Conservation (phyloP, 2,113 vertebrate genomes). For the Oncorhynchus gorbuscha region DNA sequence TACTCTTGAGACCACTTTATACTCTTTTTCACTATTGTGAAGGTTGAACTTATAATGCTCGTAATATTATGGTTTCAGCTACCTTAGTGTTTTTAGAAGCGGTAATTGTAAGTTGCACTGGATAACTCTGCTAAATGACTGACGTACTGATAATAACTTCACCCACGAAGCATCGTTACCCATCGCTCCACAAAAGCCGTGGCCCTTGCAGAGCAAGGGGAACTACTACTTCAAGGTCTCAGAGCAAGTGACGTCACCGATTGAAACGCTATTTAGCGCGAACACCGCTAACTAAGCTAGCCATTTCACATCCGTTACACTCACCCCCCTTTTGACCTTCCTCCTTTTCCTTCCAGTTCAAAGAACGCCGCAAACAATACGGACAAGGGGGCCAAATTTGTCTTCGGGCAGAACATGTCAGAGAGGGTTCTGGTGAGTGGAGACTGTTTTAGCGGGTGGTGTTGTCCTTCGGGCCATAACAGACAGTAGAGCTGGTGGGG, state of each 20-base stretch:
- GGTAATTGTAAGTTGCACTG: constrained; percentile 12
- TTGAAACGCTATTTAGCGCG: too few species aligned
- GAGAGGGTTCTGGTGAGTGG: constrained; percentile 93
- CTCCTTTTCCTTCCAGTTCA: constrained; percentile 66
- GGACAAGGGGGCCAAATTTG: constrained; percentile 88
- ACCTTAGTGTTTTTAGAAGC: too few species aligned
- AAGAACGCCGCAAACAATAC: constrained; percentile 84
- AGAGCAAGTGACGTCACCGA: too few species aligned
- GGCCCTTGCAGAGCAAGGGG: too few species aligned
- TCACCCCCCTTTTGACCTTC: too few species aligned
- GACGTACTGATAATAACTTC: not conserved
- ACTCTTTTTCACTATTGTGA: not conserved
- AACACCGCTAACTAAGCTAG: too few species aligned
- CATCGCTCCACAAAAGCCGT: too few species aligned
- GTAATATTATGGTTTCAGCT: not conserved
- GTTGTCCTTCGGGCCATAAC: not conserved
- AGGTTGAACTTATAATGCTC: not conserved
- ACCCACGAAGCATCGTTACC: too few species aligned
- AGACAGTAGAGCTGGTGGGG: constrained; percentile 43
- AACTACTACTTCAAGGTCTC: too few species aligned
- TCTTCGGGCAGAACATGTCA: constrained; percentile 99
- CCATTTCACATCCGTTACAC: too few species aligned
- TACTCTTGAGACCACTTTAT: not conserved
- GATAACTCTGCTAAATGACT: constrained; percentile 6
- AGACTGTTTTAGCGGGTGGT: not conserved